A percentile compares a stretch with the other conserved stretches of the same genome.
Evolutionary conservation across 2,113 vertebrate species (phyloP).

Genomic region (Mystacornis crossleyi): DNA sequence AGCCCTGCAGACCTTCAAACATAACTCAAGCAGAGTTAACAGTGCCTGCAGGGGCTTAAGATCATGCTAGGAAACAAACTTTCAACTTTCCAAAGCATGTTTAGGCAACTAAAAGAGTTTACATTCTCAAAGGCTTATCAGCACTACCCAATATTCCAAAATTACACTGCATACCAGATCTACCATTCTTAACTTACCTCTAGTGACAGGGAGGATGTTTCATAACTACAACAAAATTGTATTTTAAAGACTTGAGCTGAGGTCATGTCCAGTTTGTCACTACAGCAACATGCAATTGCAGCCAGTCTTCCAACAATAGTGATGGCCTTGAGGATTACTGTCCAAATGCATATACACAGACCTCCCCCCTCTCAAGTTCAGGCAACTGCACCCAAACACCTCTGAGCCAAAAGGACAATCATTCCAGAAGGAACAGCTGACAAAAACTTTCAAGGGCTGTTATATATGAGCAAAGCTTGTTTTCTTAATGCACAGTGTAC

Average conservation of each 20-base stretch:
- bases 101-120: background rate
- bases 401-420: background rate
- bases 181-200: background rate
- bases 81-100: background rate
- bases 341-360: background rate
- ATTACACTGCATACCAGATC: rapidly evolving
- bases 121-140: background rate
- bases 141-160: background rate
- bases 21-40: background rate
- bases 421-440: background rate
- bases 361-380: background rate
- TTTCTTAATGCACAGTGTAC: background rate
- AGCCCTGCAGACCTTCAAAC: background rate
- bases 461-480: background rate
- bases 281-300: background rate
- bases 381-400: background rate
- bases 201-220: background rate
- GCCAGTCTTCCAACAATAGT: background rate
- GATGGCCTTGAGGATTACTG: background rate
- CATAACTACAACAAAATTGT: background rate
- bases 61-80: background rate
- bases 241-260: background rate
- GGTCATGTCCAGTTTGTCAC: background rate
- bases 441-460: background rate
- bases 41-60: background rate